phyloP scores from a whole-genome alignment of 35 echinoderm and acorn worm species.

The Ophiothrix spiculata region DNA sequence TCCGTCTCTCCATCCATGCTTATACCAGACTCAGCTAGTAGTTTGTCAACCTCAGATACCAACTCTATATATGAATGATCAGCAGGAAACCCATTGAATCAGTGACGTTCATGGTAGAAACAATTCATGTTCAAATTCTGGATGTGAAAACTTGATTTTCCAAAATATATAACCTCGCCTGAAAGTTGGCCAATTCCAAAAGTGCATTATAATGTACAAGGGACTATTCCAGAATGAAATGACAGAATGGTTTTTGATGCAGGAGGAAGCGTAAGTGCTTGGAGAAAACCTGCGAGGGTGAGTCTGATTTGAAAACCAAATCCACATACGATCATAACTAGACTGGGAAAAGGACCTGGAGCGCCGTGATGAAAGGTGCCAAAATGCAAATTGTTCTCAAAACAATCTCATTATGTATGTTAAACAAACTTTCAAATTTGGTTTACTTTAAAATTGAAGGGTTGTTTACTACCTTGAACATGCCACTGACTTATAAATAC shows the following conservation, averaged over 20 bases:
- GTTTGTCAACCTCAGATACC: background rate
- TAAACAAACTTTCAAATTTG: too few species aligned
- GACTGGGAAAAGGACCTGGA: too few species aligned
- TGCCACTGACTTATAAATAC: too few species aligned
- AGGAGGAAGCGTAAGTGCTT: background rate
- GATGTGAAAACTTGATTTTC: background rate
- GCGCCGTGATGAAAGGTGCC: too few species aligned
- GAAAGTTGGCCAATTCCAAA: background rate
- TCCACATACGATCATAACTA: too few species aligned
- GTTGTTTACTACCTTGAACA: too few species aligned
- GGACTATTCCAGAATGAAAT: background rate
- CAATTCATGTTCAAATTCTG: conserved; percentile 92
- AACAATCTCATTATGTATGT: too few species aligned
- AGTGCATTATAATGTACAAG: background rate
- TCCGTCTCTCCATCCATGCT: conserved; percentile 91
- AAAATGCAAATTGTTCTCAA: too few species aligned
- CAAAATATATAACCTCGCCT: background rate
- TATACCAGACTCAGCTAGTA: conserved; percentile 86
- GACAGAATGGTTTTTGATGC: background rate
- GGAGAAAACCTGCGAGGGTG: too few species aligned
- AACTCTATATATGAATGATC: background rate
- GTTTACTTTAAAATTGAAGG: too few species aligned
- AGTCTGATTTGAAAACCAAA: too few species aligned
- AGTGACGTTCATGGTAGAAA: too few species aligned
- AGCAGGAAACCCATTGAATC: conserved; percentile 13